phyloP scores from a whole-genome alignment of 2,888 invertebrate species.

The Calliopum simillimum region DNA sequence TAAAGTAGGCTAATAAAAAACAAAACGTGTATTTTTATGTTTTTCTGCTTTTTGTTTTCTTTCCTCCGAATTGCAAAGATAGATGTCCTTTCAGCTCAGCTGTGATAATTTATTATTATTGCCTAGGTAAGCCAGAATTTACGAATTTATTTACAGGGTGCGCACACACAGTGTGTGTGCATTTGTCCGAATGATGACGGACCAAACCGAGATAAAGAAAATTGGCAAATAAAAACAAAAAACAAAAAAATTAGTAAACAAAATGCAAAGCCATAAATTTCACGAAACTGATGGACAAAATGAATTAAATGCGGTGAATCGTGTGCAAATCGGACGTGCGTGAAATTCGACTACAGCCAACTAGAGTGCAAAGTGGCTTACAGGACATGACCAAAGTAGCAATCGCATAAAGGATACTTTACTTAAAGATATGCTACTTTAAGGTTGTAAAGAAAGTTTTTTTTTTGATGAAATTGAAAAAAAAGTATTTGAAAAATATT shows the following conservation, averaged over 20 bases:
- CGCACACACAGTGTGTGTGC: background rate
- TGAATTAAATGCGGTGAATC: slow-evolving; percentile 27
- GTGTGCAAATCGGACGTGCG: slow-evolving; percentile 27
- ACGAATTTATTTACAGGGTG: background rate
- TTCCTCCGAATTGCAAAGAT: slow-evolving; percentile 19
- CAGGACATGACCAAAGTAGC: too few species aligned
- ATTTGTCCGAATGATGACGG: background rate
- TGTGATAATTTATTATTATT: slow-evolving; percentile 34
- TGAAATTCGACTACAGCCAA: slow-evolving; percentile 1
- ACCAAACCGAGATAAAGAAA: background rate
- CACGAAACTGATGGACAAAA: slow-evolving; percentile 22
- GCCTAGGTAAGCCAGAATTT: slow-evolving; percentile 16
- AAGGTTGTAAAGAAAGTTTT: too few species aligned
- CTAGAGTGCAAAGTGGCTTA: too few species aligned
- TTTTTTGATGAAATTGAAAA: too few species aligned
- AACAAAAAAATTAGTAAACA: slow-evolving; percentile 26
- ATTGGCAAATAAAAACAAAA: background rate
- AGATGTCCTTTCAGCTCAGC: slow-evolving; percentile 26
- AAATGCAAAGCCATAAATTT: slow-evolving; percentile 31
- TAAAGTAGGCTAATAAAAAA: slow-evolving; percentile 17
- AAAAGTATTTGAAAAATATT: too few species aligned
- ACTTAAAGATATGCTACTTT: too few species aligned
- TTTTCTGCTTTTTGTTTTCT: too few species aligned
- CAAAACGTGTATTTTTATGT: too few species aligned
- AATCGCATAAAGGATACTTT: too few species aligned